Conservation (phyloP, 2,888 invertebrate species). For the Hemithea aestivaria region DNA sequence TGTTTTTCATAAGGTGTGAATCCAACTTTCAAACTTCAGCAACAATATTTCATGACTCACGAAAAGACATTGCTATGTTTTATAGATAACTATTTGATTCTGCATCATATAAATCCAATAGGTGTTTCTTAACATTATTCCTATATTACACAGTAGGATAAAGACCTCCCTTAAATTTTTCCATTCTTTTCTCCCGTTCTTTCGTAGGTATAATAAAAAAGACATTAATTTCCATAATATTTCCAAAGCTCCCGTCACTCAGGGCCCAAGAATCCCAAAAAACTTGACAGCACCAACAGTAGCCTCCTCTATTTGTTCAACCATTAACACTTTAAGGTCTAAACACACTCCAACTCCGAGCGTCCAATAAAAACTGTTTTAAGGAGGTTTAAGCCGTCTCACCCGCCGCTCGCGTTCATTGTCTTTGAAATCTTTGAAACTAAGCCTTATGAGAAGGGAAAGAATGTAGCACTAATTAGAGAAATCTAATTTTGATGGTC, state of each 20-base stretch:
- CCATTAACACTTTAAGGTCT: constrained; percentile 55
- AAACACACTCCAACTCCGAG: constrained; percentile 29
- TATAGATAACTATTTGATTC: too few relatives aligned
- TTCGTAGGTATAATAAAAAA: too few relatives aligned
- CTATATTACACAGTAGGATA: too few relatives aligned
- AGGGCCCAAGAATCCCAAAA: constrained; percentile 10
- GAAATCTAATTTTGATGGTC: constrained; percentile 29
- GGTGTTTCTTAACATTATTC: too few relatives aligned
- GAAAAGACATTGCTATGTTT: too few relatives aligned
- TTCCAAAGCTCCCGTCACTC: neutral
- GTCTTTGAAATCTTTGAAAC: constrained; percentile 27
- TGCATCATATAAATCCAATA: too few relatives aligned
- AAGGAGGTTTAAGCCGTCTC: constrained; percentile 10
- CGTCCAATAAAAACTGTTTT: constrained; percentile 45
- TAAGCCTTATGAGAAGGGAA: constrained; percentile 1
- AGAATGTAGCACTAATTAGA: constrained; percentile 34
- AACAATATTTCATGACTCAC: too few relatives aligned
- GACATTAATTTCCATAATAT: too few relatives aligned
- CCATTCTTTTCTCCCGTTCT: too few relatives aligned
- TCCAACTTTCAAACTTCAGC: too few relatives aligned
- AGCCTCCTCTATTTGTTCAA: constrained; percentile 48
- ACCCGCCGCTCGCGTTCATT: constrained; percentile 32
- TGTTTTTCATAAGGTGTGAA: too few relatives aligned
- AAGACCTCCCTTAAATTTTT: too few relatives aligned
- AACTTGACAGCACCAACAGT: constrained; percentile 31